Evolutionary conservation across 53 echinoderm and acorn worm genomes (phyloP).

Genomic region (Astropecten irregularis): DNA sequence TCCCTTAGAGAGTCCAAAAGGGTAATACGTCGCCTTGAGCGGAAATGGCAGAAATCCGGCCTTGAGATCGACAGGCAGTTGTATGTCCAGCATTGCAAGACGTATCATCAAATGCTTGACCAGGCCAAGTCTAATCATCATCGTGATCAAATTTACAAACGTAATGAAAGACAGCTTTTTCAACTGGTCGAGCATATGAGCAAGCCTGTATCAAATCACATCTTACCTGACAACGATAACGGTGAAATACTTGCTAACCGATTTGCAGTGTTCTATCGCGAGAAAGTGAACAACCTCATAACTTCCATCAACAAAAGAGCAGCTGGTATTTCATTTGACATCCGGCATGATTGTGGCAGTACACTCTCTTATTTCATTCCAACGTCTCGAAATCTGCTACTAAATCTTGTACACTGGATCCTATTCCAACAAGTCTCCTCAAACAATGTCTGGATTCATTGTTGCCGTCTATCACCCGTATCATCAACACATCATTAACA

Average conservation of each 20-base stretch:
- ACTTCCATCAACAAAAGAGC: not conserved
- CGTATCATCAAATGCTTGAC: constrained; percentile 8
- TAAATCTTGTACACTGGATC: constrained; percentile 16
- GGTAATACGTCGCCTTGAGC: not conserved
- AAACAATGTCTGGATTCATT: constrained; percentile 36
- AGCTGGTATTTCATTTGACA: not conserved
- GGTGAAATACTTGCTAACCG: not conserved
- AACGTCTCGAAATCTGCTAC: not conserved
- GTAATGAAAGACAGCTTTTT: not conserved
- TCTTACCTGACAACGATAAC: not conserved
- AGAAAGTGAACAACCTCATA: not conserved
- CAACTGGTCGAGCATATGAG: not conserved
- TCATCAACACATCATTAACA: constrained; percentile 45
- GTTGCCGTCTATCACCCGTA: not conserved
- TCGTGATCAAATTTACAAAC: not conserved
- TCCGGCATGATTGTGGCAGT: not conserved
- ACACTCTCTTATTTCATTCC: not conserved
- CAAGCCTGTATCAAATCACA: not conserved
- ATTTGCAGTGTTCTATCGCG: not conserved
- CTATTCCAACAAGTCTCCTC: not conserved
- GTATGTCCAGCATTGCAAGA: not conserved
- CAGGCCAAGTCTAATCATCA: constrained; percentile 9
- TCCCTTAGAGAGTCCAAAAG: not conserved
- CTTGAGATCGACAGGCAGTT: constrained; percentile 1
- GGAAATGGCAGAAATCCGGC: constrained; percentile 21